Evolutionary conservation across 23 tunicate species (phyloP).

Genomic region (Corella eumyota): DNA sequence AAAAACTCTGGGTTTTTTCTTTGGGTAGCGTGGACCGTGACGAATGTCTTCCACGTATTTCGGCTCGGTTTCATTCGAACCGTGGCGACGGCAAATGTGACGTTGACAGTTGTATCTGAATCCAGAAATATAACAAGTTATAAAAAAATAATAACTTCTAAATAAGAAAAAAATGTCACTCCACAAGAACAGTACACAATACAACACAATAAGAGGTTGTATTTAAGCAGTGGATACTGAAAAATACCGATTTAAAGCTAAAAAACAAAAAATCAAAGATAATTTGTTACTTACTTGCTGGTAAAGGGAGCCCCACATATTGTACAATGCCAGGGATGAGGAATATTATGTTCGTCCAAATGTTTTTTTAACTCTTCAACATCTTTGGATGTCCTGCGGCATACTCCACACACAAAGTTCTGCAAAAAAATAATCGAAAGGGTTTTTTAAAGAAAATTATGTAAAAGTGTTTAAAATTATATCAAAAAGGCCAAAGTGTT

Average conservation of each 20-base stretch:
- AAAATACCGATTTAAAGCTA: no score
- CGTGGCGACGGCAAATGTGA: conserved; percentile 54
- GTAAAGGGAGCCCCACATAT: conserved; percentile 62
- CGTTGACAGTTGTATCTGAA: conserved; percentile 80
- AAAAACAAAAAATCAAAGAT: no score
- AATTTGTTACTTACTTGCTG: conserved; percentile 36
- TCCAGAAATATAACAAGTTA: no score
- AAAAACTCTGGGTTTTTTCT: conserved; percentile 2
- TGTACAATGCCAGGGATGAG: conserved; percentile 77
- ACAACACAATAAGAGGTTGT: no score
- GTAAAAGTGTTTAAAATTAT: no score
- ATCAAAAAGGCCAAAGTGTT: no score
- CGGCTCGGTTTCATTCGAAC: conserved; percentile 23
- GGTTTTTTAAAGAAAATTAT: no score
- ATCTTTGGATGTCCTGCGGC: conserved; percentile 41
- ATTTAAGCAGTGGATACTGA: no score
- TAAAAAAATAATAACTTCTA: background rate
- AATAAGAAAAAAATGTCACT: no score
- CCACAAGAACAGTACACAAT: no score
- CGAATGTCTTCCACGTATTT: conserved; percentile 58
- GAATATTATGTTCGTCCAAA: conserved; percentile 51
- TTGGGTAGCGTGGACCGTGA: conserved; percentile 48
- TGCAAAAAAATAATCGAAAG: conserved; percentile 12
- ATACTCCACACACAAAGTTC: conserved; percentile 71
- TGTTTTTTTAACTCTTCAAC: conserved; percentile 38